Conservation (phyloP, 2,113 vertebrate genomes). For the Aythya baeri region DNA sequence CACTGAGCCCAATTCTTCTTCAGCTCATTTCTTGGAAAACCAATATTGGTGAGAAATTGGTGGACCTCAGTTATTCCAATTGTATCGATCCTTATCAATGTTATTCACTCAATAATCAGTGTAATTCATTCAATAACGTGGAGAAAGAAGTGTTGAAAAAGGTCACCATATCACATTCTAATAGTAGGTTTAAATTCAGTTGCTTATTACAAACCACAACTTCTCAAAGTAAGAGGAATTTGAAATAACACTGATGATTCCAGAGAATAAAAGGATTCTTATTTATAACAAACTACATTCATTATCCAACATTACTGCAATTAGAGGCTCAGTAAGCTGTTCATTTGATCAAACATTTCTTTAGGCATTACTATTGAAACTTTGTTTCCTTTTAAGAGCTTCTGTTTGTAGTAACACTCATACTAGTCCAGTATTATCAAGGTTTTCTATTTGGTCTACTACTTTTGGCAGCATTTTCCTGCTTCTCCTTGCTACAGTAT, state of each 20-base stretch:
- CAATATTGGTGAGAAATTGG: background rate
- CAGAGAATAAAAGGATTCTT: background rate
- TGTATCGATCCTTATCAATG: background rate
- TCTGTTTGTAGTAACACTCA: constrained; percentile 7
- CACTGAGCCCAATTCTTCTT: background rate
- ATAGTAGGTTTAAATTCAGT: background rate
- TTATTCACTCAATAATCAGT: background rate
- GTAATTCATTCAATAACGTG: background rate
- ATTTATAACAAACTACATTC: background rate
- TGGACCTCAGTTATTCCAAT: background rate
- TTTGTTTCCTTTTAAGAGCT: constrained; percentile 12
- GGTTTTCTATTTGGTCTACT: background rate
- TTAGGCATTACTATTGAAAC: background rate
- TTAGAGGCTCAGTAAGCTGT: background rate
- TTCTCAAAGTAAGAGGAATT: background rate
- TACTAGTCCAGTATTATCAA: background rate
- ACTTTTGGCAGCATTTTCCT: background rate
- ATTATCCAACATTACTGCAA: background rate
- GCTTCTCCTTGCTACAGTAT: background rate
- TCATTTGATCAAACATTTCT: constrained; percentile 51
- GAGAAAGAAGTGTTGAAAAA: background rate
- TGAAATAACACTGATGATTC: background rate
- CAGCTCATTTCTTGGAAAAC: background rate
- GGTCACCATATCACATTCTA: background rate
- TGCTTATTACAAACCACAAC: background rate